A percentile compares a stretch with the other conserved stretches of the same genome.
Conservation (phyloP, 2,113 vertebrate genomes). For the Circaetus cinerascens region DNA sequence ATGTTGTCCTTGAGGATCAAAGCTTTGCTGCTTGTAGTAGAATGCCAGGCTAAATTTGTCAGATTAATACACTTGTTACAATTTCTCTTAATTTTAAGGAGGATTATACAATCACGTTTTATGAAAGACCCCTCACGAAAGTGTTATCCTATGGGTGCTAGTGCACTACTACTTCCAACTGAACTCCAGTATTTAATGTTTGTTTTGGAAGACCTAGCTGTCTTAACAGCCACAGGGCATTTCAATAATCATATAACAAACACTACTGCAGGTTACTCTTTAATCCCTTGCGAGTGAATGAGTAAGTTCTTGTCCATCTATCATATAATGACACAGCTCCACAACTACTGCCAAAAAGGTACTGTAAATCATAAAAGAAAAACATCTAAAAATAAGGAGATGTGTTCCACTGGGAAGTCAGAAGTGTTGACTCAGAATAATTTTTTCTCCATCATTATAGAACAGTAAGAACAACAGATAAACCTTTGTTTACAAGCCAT, state of each 20-base stretch:
- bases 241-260: conserved; percentile 64
- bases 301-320: conserved; percentile 48
- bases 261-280: conserved; percentile 59
- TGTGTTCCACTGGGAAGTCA: background rate
- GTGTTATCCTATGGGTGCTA: background rate
- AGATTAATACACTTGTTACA: background rate
- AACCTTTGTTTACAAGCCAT: background rate
- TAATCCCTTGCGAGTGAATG: conserved; percentile 43
- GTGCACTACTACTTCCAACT: background rate
- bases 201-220: conserved; percentile 49
- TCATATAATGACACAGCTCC: conserved; percentile 2
- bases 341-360: background rate
- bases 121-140: background rate
- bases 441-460: background rate
- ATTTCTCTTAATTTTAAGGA: background rate
- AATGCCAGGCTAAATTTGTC: background rate
- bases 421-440: background rate
- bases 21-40: background rate
- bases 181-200: conserved; percentile 35
- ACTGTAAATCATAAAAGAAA: conserved; percentile 36
- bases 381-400: background rate
- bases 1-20: background rate
- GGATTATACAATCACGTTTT: background rate
- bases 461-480: background rate
- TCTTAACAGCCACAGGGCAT: conserved; percentile 55